A percentile compares a stretch with the other conserved stretches of the same genome.
Conservation (phyloP, 1,140 invertebrate species). For the fruit fly (Drosophila melanogaster) region Release_6_plus_ISO1_MT NT_037436.4:12299501-12300000, state of each 20-base stretch:
- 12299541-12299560: slow-evolving; percentile 2
- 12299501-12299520: slow-evolving; percentile 81
- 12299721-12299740: no score
- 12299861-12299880: slow-evolving; percentile 2
- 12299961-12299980: slow-evolving; percentile 65
- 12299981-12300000: slow-evolving; percentile 70
- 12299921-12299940: slow-evolving; percentile 80
- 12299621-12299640: no score
- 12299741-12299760: no score
- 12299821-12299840: background rate
- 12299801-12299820: background rate
- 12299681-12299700: no score
- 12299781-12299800: no score
- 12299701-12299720: no score
- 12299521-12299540: slow-evolving; percentile 13
- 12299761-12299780: no score
- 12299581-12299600: no score
- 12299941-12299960: slow-evolving; percentile 37
- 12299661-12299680: no score
- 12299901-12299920: slow-evolving; percentile 63
- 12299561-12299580: slow-evolving; percentile 14
- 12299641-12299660: no score
- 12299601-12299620: no score
- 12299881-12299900: slow-evolving; percentile 49
- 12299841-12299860: background rate